A percentile compares a stretch with the other conserved stretches of the same genome.
phyloP scores from a whole-genome alignment of 2,113 vertebrate genomes.

The Lamprotornis superbus region DNA sequence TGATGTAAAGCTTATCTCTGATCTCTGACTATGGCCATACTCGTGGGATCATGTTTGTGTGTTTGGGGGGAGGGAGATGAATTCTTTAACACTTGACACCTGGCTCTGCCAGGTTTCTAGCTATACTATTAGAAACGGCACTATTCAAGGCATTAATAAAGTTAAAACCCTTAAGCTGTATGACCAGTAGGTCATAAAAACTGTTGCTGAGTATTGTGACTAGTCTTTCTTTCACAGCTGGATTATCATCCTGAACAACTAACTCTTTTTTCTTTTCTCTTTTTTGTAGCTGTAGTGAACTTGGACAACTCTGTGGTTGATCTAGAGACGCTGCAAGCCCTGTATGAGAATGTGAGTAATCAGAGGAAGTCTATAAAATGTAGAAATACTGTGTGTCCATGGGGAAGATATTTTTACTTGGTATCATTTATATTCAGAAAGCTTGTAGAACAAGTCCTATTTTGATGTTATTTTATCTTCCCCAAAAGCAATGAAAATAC shows the following conservation, averaged over 20 bases:
- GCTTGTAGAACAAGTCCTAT: not conserved
- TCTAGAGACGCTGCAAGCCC: constrained; percentile 94
- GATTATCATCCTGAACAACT: constrained; percentile 43
- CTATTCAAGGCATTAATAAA: constrained; percentile 7
- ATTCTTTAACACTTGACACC: constrained; percentile 51
- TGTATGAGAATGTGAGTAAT: constrained; percentile 96
- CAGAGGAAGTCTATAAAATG: constrained; percentile 18
- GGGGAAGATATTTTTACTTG: not conserved
- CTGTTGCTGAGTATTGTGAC: not conserved
- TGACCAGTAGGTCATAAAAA: constrained; percentile 8
- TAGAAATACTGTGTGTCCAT: not conserved
- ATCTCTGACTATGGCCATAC: constrained; percentile 37
- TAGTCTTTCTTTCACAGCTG: constrained; percentile 31
- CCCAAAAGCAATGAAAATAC: not conserved
- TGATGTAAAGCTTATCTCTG: constrained; percentile 53
- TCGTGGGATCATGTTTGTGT: constrained; percentile 17
- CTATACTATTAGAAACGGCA: not conserved
- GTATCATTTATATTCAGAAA: not conserved
- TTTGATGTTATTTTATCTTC: not conserved
- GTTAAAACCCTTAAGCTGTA: not conserved
- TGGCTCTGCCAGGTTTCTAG: not conserved
- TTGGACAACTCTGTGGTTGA: constrained; percentile 97
- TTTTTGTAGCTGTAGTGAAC: constrained; percentile 87
- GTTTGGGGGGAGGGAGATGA: constrained; percentile 15
- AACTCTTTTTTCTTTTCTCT: constrained; percentile 30